These are phyloP conservation scores for Cydia amplana DNA, from an alignment of 1,140 invertebrate species.

Conservation along the genomic window DNA sequence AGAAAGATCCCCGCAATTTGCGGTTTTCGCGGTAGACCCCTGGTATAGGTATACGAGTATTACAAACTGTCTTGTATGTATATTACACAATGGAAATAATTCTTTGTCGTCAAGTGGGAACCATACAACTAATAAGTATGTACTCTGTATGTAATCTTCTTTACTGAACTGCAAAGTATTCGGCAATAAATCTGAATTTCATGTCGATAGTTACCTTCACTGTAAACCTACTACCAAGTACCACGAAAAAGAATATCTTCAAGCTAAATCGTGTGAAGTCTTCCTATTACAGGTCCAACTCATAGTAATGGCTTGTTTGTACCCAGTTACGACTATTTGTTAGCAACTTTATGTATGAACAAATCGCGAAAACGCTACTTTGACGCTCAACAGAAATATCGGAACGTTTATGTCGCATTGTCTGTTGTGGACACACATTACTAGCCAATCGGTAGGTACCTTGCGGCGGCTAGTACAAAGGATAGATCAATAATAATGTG, in stretches of 20 bases:
- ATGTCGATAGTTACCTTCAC: not conserved
- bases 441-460: constrained; percentile 53
- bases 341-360: constrained; percentile 48
- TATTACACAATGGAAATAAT: not conserved
- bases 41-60: not conserved
- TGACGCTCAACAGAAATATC: constrained; percentile 54
- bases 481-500: constrained; percentile 25
- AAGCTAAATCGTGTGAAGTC: constrained; percentile 45
- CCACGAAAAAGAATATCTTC: constrained; percentile 32
- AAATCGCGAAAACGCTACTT: constrained; percentile 58
- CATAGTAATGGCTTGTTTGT: constrained; percentile 49
- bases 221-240: not conserved
- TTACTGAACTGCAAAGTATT: not conserved
- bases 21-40: too few relatives aligned
- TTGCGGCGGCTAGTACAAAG: constrained; percentile 47
- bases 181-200: not conserved
- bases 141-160: not conserved
- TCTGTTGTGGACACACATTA: constrained; percentile 48
- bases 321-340: constrained; percentile 62
- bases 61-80: not conserved
- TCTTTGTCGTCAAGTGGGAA: not conserved
- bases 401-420: constrained; percentile 72
- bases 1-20: too few relatives aligned
- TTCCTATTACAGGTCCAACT: constrained; percentile 41
- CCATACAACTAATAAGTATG: not conserved